phyloP scores from a whole-genome alignment of 2,797 vertebrate genomes.

The Tauraco hartlaubi region DNA sequence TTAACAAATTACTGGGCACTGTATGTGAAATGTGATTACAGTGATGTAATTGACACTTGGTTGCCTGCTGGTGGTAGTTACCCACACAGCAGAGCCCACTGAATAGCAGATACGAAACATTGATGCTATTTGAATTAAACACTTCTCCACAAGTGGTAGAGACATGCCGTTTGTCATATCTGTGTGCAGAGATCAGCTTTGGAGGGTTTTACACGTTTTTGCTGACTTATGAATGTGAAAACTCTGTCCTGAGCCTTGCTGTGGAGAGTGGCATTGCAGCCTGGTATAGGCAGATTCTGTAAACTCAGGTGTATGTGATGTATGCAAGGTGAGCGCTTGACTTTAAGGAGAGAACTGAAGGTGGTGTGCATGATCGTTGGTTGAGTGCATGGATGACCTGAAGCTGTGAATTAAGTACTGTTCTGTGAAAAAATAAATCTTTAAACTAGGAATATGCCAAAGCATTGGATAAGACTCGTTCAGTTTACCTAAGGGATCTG shows the following conservation, averaged over 20 bases:
- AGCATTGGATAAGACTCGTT: background rate
- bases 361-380: fast-evolving
- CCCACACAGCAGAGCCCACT: background rate
- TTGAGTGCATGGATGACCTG: background rate
- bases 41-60: background rate
- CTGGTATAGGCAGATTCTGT: background rate
- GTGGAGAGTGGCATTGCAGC: background rate
- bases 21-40: background rate
- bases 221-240: background rate
- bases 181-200: background rate
- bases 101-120: background rate
- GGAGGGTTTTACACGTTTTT: background rate
- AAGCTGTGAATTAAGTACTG: background rate
- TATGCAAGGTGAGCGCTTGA: background rate
- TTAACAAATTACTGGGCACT: background rate
- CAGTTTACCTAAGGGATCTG: background rate
- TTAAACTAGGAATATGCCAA: background rate
- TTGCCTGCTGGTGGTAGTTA: background rate
- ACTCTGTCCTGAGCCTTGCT: background rate
- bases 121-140: background rate
- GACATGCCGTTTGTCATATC: background rate
- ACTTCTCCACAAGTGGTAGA: background rate
- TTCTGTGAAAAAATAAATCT: background rate
- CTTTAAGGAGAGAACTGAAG: background rate
- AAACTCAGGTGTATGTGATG: background rate